phyloP scores from a whole-genome alignment of 2,797 vertebrate species.

The Anguilla pacifica region DNA sequence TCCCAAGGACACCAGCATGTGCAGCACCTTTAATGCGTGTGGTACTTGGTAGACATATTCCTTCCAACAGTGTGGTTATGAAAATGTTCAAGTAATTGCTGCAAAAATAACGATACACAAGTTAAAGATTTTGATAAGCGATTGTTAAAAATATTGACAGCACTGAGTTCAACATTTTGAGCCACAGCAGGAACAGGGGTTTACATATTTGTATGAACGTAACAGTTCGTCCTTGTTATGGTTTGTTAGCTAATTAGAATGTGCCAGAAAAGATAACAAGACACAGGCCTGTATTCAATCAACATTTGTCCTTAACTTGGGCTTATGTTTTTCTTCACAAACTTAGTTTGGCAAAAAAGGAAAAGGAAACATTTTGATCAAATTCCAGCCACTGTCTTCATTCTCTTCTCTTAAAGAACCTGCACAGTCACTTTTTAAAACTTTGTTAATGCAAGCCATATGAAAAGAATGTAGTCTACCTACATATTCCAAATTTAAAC shows the following conservation, averaged over 20 bases:
- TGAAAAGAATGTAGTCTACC: not conserved
- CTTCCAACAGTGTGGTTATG: not conserved
- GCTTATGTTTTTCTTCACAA: not conserved
- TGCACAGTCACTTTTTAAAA: not conserved
- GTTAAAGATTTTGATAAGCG: not conserved
- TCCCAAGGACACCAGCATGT: not conserved
- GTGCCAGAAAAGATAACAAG: not conserved
- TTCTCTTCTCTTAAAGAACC: not conserved
- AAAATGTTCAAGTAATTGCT: not conserved
- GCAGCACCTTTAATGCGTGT: not conserved
- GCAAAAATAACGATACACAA: not conserved
- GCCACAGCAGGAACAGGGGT: not conserved
- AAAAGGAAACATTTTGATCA: not conserved
- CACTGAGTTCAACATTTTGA: not conserved
- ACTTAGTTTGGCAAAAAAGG: not conserved
- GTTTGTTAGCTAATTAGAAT: not conserved
- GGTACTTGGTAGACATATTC: not conserved
- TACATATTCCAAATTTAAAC: not conserved
- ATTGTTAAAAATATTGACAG: not conserved
- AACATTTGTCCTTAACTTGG: not conserved
- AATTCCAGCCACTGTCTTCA: not conserved
- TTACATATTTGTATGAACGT: not conserved
- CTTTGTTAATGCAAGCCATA: not conserved
- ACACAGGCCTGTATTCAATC: not conserved
- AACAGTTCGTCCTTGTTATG: not conserved